A percentile compares a stretch with the other conserved stretches of the same genome.
These are phyloP conservation scores for Tetrapedia diversipes DNA, from an alignment of 2,888 invertebrate genomes.

Conservation along the genomic window DNA sequence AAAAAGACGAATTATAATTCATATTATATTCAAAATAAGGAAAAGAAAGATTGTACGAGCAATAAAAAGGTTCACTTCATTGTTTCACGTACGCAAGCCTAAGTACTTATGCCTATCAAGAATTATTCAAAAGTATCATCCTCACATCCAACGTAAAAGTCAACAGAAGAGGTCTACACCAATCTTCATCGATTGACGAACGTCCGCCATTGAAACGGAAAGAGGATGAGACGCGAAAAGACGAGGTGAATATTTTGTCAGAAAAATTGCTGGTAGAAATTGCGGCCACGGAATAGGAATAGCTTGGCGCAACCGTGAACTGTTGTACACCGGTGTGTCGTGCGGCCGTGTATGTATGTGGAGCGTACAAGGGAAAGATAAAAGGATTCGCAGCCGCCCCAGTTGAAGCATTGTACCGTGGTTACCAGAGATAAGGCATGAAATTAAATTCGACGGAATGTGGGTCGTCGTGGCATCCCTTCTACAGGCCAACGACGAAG, in stretches of 20 bases:
- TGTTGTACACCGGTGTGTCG: constrained; percentile 22
- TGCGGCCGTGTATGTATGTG: constrained; percentile 47
- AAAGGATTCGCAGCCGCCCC: constrained; percentile 72
- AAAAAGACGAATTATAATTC: no score
- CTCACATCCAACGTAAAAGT: no score
- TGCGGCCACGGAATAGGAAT: background rate
- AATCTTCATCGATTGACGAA: background rate
- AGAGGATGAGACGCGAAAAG: background rate
- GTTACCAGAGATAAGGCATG: constrained; percentile 77
- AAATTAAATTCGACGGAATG: constrained; percentile 78
- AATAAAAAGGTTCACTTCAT: no score
- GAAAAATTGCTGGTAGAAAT: constrained; percentile 25
- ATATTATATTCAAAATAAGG: no score
- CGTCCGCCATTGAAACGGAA: no score
- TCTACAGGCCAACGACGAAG: constrained; percentile 38
- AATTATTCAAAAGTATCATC: no score
- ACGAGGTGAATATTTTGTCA: constrained; percentile 15
- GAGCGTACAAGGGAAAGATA: constrained; percentile 57
- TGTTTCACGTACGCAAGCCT: no score
- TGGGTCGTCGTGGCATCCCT: constrained; percentile 70
- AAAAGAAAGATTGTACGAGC: no score
- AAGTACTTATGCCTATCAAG: no score
- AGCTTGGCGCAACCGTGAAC: constrained; percentile 1
- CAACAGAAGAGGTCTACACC: background rate
- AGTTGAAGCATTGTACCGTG: constrained; percentile 74